Evolutionary conservation across 2,113 vertebrate genomes (phyloP).

Genomic region (Platanista minor): DNA sequence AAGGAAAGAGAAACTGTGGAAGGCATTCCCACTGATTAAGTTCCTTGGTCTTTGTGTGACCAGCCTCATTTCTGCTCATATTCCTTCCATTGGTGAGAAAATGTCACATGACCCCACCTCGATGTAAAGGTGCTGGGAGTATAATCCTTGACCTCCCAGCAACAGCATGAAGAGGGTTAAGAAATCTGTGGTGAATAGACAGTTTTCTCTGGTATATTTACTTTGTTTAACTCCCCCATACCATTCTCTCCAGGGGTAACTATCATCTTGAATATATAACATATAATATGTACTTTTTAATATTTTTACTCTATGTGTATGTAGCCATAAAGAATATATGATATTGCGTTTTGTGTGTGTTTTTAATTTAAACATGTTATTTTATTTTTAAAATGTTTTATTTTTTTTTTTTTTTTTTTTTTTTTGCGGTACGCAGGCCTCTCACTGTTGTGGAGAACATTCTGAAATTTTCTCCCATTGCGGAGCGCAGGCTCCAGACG

Average conservation of each 20-base stretch:
- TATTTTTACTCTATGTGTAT: neutral
- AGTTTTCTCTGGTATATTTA: neutral
- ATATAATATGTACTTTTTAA: neutral
- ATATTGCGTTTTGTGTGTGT: neutral
- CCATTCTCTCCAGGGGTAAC: neutral
- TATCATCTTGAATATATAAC: neutral
- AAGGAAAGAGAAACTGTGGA: neutral
- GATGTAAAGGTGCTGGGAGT: neutral
- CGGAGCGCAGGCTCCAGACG: too few species aligned
- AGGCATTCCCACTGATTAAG: neutral
- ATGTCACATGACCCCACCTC: neutral
- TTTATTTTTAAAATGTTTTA: neutral
- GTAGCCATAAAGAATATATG: neutral
- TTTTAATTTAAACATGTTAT: neutral
- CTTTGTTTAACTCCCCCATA: neutral
- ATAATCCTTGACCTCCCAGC: neutral
- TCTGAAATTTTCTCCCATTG: too few species aligned
- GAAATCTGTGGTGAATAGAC: neutral
- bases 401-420: too few species aligned
- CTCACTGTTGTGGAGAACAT: too few species aligned
- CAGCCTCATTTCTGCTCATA: neutral
- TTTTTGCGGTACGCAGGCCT: too few species aligned
- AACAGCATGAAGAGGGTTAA: neutral
- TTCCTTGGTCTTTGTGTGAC: neutral
- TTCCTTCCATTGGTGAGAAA: neutral